Base-by-base conservation (phyloP, 1,140 invertebrate species). In the Saccostrea cuccullata region DNA sequence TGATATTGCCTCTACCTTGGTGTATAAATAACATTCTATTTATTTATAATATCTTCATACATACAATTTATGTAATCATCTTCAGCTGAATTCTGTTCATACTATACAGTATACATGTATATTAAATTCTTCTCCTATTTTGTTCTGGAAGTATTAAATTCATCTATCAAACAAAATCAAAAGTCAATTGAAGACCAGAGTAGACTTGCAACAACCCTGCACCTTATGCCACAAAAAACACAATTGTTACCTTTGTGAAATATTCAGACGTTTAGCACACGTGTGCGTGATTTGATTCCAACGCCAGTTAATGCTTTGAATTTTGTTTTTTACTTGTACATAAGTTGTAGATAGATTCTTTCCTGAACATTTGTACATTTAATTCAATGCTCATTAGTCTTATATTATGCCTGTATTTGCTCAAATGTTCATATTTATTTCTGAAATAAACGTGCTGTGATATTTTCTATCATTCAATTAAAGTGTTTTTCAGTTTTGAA, bases 361-460 rank as follows among this genome's bases (percentile, higher is more conserved):
- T 26, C 23, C 15, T 15, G 30, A 30, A 30, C 70, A 30, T 36
- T 30, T 77, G 70, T 17, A 26, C 70, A 77, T 77, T 36, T 73
- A 73, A 26, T 73, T 73, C n/a, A 73, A 73, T 73, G 67, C 67
- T 73, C 23, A 73, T 26, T 26, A 77, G 13, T 77, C 58, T 6
- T 77, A 30, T 77, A 30, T 30, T 36, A 36, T 15, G 30, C 23
- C 70, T 77, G 70, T 77, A 77, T 15, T 77, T 77, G 70, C 70
- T 77, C 70, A 77, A 77, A 77, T 77, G 26, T 77, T 77, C 26
- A 30, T 77, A 36, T 77, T 77, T 77, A 77, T 77, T 73, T 77
- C 70, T 77, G 70, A 77, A 77, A 30, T 77, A 77, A 77, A 77
- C 70, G 70, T 77, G 70, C 26, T 77, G 70, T 77, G 70, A 36